Conservation (phyloP, 2,888 invertebrate species). For the Ptychoptera albimana region DNA sequence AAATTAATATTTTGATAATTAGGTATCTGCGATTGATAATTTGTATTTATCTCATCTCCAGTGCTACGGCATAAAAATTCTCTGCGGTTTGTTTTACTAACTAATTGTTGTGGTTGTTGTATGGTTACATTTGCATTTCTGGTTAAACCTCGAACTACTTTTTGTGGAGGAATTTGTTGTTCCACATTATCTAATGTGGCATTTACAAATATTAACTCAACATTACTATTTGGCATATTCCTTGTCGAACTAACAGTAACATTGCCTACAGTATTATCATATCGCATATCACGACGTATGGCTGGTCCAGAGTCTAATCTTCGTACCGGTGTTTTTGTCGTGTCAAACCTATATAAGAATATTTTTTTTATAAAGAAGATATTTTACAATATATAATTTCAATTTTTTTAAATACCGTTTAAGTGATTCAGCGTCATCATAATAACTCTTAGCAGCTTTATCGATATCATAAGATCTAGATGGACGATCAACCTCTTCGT, state of each 20-base stretch:
- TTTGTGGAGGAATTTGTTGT: slow-evolving; percentile 1
- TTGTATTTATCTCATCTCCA: slow-evolving; percentile 34
- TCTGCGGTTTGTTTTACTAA: slow-evolving; percentile 14
- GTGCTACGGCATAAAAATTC: slow-evolving; percentile 26
- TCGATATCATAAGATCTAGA: slow-evolving; percentile 9
- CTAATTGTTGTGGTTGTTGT: not conserved
- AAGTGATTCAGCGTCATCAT: slow-evolving; percentile 5
- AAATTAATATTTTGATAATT: slow-evolving; percentile 12
- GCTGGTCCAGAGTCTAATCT: slow-evolving; percentile 13
- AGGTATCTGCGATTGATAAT: slow-evolving; percentile 12
- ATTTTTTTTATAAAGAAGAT: not conserved
- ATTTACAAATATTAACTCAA: slow-evolving; percentile 8
- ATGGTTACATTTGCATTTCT: not conserved
- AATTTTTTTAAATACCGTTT: not conserved
- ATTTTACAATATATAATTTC: not conserved
- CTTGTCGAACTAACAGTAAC: not conserved
- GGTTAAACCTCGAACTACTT: not conserved
- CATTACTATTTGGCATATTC: slow-evolving; percentile 4
- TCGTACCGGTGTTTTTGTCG: slow-evolving; percentile 10
- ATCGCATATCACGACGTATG: slow-evolving; percentile 12
- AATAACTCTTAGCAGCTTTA: slow-evolving; percentile 7
- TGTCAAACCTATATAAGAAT: slow-evolving; percentile 8
- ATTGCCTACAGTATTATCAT: slow-evolving; percentile 11
- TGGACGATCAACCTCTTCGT: slow-evolving; percentile 8
- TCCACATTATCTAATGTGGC: not conserved